These are phyloP conservation scores for Dolichopus griseipennis DNA, from an alignment of 2,888 invertebrate genomes.

Conservation along the genomic window DNA sequence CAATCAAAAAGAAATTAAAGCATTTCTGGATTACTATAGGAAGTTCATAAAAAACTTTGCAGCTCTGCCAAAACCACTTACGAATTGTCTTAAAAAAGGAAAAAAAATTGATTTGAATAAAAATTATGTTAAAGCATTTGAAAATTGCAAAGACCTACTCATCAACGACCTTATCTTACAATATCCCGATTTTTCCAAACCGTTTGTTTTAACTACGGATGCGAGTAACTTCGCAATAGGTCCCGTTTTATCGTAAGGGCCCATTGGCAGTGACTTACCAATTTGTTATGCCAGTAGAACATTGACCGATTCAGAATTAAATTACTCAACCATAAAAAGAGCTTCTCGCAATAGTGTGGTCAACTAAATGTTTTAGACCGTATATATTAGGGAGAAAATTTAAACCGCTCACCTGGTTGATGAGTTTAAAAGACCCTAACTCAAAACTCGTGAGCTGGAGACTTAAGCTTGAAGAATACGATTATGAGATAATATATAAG, in stretches of 20 bases:
- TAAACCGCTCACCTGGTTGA: slow-evolving; percentile 13
- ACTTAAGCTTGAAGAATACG: slow-evolving; percentile 22
- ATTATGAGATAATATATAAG: slow-evolving; percentile 24
- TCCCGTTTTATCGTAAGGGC: slow-evolving; percentile 13
- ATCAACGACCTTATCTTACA: slow-evolving; percentile 15
- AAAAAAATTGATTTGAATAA: slow-evolving; percentile 11
- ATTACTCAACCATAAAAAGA: background rate
- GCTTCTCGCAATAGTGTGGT: no score
- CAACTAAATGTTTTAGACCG: no score
- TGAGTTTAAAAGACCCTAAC: slow-evolving; percentile 13
- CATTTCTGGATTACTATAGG: slow-evolving; percentile 23
- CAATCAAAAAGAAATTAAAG: slow-evolving; percentile 20
- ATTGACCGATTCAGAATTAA: slow-evolving; percentile 12
- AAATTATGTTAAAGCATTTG: slow-evolving; percentile 14
- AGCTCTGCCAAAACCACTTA: slow-evolving; percentile 21
- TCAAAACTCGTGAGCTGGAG: slow-evolving; percentile 18
- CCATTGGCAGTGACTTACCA: slow-evolving; percentile 17
- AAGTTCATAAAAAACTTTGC: slow-evolving; percentile 23
- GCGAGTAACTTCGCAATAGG: slow-evolving; percentile 16
- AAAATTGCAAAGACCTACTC: slow-evolving; percentile 19
- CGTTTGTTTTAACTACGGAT: slow-evolving; percentile 17
- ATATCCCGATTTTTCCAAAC: slow-evolving; percentile 13
- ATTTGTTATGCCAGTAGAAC: slow-evolving; percentile 17
- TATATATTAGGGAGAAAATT: slow-evolving; percentile 10
- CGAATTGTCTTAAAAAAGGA: slow-evolving; percentile 17